Conservation (phyloP, 2,888 invertebrate species). For the Scaptomyza cyrtandrae region DNA sequence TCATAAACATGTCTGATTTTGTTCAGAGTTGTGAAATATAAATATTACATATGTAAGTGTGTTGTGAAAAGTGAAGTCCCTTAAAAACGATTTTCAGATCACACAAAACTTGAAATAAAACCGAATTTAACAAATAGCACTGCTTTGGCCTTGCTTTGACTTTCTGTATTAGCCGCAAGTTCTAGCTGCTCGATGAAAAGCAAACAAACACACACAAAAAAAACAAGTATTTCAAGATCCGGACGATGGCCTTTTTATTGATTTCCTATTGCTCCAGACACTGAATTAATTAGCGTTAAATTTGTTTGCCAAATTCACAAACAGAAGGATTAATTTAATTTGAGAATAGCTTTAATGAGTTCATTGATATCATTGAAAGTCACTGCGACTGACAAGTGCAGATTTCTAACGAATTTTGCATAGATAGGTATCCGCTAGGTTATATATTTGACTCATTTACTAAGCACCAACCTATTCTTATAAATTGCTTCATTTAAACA, state of each 20-base stretch:
- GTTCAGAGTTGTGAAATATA: slow-evolving; percentile 26
- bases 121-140: slow-evolving; percentile 26
- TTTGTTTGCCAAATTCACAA: slow-evolving; percentile 39
- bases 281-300: slow-evolving; percentile 63
- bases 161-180: slow-evolving; percentile 12
- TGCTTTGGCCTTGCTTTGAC: slow-evolving; percentile 12
- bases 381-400: slow-evolving; percentile 2
- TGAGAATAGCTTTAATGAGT: slow-evolving; percentile 56
- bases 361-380: slow-evolving; percentile 38
- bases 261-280: slow-evolving; percentile 57
- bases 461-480: slow-evolving; percentile 19
- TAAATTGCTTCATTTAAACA: slow-evolving; percentile 15
- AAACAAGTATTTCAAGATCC: slow-evolving; percentile 59
- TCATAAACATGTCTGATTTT: slow-evolving; percentile 20
- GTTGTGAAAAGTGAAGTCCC: slow-evolving; percentile 32
- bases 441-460: slow-evolving; percentile 15
- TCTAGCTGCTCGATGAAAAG: slow-evolving; percentile 8
- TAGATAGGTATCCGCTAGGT: slow-evolving; percentile 4
- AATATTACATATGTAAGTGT: neutral
- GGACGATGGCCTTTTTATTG: slow-evolving; percentile 40
- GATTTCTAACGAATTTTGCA: slow-evolving; percentile 3
- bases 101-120: neutral
- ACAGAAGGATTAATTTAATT: neutral
- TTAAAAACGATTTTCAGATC: slow-evolving; percentile 10
- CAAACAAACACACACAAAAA: slow-evolving; percentile 3